A percentile compares a stretch with the other conserved stretches of the same genome.
phyloP scores from a whole-genome alignment of 2,797 vertebrate genomes.

The Galago senegalensis region DNA sequence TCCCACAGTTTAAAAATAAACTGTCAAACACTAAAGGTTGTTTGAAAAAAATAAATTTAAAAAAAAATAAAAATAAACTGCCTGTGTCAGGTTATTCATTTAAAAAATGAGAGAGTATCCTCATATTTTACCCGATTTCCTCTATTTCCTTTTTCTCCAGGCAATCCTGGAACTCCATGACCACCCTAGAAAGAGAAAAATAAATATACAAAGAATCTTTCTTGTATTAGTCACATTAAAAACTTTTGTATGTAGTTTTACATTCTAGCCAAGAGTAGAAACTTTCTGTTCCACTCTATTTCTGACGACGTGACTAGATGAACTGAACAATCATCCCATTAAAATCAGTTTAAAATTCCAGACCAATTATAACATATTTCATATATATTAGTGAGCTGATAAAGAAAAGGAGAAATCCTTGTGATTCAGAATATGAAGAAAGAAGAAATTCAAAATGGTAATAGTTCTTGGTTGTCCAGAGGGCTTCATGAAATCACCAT shows the following conservation, averaged over 20 bases:
- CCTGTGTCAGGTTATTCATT: not conserved
- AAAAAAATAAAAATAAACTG: slow-evolving; percentile 2
- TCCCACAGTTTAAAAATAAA: slow-evolving; percentile 26
- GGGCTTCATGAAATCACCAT: not conserved
- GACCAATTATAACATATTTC: not conserved
- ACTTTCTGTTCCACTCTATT: not conserved
- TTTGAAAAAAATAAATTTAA: too few species aligned
- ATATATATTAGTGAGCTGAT: not conserved
- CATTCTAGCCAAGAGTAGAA: slow-evolving; percentile 14
- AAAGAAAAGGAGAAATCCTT: slow-evolving; percentile 12
- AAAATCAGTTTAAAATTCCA: not conserved
- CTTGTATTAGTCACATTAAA: not conserved
- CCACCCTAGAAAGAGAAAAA: slow-evolving; percentile 56
- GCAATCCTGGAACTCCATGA: slow-evolving; percentile 39
- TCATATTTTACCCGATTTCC: slow-evolving; percentile 65
- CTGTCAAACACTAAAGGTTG: not conserved
- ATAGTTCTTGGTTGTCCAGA: not conserved
- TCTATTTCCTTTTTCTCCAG: slow-evolving; percentile 71
- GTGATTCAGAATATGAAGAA: slow-evolving; percentile 28
- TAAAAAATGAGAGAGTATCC: not conserved
- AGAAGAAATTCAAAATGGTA: not conserved
- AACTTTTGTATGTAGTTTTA: not conserved
- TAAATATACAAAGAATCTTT: not conserved
- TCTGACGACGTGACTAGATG: not conserved
- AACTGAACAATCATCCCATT: not conserved